Evolutionary conservation across 2,113 vertebrate genomes (phyloP).

Genomic region (Candoia aspera): DNA sequence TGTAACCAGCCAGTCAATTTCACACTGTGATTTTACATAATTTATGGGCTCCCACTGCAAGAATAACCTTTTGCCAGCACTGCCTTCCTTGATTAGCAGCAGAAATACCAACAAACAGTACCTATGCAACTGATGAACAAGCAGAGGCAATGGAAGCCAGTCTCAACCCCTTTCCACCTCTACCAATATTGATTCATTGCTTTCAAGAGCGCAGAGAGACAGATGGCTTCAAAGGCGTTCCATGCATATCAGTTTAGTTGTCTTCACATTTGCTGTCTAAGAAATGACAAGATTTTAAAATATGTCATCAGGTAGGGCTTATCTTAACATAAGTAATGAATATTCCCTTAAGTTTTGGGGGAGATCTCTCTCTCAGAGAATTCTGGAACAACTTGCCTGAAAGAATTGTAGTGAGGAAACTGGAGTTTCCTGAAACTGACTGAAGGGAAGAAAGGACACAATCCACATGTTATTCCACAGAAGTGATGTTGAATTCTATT

Average conservation of each 20-base stretch:
- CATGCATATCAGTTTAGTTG: background rate
- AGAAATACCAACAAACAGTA: background rate
- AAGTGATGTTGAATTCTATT: background rate
- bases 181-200: background rate
- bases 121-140: background rate
- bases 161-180: background rate
- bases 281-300: constrained; percentile 25
- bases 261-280: constrained; percentile 15
- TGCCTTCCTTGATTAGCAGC: background rate
- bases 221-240: background rate
- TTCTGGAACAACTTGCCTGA: background rate
- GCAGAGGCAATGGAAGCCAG: fast-evolving
- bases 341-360: background rate
- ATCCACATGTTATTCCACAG: background rate
- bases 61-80: fast-evolving
- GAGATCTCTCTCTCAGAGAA: background rate
- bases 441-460: background rate
- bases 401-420: background rate
- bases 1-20: constrained; percentile 1
- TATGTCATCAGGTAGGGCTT: background rate
- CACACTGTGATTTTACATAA: background rate
- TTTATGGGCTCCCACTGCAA: fast-evolving
- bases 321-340: fast-evolving
- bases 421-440: too few relatives aligned
- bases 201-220: fast-evolving